Evolutionary conservation across 2,113 vertebrate species (phyloP).

Genomic region (Indri indri): DNA sequence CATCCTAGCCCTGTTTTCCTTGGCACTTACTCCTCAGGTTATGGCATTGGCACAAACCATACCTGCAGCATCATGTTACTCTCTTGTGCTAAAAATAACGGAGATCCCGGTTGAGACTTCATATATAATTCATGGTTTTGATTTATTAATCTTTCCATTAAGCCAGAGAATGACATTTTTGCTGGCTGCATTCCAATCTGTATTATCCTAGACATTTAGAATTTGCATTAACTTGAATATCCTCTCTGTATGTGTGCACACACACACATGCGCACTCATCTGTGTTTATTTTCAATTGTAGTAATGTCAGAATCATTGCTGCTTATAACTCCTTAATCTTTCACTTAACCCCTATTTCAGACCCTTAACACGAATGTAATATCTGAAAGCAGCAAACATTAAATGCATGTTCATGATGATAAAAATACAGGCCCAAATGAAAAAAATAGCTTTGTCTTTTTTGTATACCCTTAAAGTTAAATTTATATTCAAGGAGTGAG

Average conservation of each 20-base stretch:
- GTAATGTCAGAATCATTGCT: constrained; percentile 35
- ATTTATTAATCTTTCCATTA: constrained; percentile 77
- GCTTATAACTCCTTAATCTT: not conserved
- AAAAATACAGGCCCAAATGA: constrained; percentile 1
- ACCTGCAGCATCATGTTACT: constrained; percentile 50
- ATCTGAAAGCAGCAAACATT: constrained; percentile 22
- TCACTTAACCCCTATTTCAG: constrained; percentile 18
- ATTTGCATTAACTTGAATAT: constrained; percentile 71
- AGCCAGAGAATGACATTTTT: constrained; percentile 70
- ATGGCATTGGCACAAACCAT: not conserved
- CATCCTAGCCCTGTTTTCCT: not conserved
- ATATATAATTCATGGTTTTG: constrained; percentile 72
- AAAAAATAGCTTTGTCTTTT: constrained; percentile 30
- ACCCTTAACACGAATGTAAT: constrained; percentile 10
- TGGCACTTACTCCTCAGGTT: constrained; percentile 12
- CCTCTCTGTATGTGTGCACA: not conserved
- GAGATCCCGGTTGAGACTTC: constrained; percentile 59
- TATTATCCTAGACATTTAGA: constrained; percentile 62
- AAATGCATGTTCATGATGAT: constrained; percentile 3
- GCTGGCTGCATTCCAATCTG: constrained; percentile 43
- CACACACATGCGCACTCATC: not conserved
- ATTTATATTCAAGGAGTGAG: not conserved
- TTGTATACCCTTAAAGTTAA: not conserved
- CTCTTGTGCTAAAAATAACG: constrained; percentile 65
- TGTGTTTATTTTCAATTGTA: constrained; percentile 14